These are phyloP conservation scores for Nannoperca obscura DNA, from an alignment of 2,797 vertebrate species.

Conservation along the genomic window DNA sequence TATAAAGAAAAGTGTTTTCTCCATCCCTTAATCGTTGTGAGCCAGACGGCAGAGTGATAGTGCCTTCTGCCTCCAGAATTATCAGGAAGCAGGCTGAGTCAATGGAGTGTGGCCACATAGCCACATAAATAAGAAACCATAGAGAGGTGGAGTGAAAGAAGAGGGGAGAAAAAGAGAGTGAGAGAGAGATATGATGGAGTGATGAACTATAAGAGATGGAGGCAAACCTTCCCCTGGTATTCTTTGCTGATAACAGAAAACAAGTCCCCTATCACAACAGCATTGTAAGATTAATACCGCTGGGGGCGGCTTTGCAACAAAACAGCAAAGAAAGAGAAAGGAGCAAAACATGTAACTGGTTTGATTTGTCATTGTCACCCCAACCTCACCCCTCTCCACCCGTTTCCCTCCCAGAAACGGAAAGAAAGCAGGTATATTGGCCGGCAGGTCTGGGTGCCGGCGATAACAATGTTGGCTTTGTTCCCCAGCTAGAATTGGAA, in stretches of 20 bases:
- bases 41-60: slow-evolving; percentile 61
- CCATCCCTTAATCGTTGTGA: slow-evolving; percentile 66
- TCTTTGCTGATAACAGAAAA: slow-evolving; percentile 47
- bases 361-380: slow-evolving; percentile 71
- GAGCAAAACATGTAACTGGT: slow-evolving; percentile 52
- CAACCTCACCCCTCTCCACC: slow-evolving; percentile 56
- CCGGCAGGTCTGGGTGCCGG: slow-evolving; percentile 68
- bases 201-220: slow-evolving; percentile 54
- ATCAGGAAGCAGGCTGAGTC: slow-evolving; percentile 68
- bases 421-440: slow-evolving; percentile 78
- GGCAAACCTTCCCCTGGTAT: slow-evolving; percentile 41
- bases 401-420: slow-evolving; percentile 31
- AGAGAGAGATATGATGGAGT: slow-evolving; percentile 39
- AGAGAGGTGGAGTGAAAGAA: slow-evolving; percentile 29
- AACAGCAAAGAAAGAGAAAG: slow-evolving; percentile 46
- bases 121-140: slow-evolving; percentile 72
- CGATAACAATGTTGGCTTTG: slow-evolving; percentile 83
- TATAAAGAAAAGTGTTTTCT: slow-evolving; percentile 31
- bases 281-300: slow-evolving; percentile 36
- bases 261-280: slow-evolving; percentile 36
- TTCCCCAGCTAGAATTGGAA: slow-evolving; percentile 75
- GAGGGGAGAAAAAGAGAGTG: background rate
- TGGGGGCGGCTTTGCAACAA: slow-evolving; percentile 44
- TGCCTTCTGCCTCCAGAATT: slow-evolving; percentile 69
- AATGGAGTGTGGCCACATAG: slow-evolving; percentile 75